Conservation (phyloP, 2,113 vertebrate genomes). For the Tyto alba region DNA sequence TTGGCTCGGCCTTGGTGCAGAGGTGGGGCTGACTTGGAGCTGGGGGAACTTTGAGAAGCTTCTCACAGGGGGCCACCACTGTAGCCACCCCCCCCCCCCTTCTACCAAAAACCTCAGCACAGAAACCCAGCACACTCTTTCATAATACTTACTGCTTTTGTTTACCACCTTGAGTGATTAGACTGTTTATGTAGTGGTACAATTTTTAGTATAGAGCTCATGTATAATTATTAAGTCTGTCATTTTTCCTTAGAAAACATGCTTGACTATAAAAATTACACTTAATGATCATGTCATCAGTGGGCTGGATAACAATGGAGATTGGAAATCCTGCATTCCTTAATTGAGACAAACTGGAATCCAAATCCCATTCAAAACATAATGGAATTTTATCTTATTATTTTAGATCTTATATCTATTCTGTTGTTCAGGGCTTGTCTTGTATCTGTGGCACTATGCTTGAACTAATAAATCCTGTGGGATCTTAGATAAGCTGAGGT, state of each 20-base stretch:
- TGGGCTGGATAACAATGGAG: neutral
- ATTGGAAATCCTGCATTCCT: neutral
- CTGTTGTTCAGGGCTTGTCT: neutral
- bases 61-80: too few relatives aligned
- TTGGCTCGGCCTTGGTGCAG: too few relatives aligned
- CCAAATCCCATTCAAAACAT: neutral
- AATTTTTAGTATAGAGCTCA: neutral
- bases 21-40: too few relatives aligned
- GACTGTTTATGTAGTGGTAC: neutral
- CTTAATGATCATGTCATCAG: accelerated
- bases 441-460: neutral
- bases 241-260: neutral
- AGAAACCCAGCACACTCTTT: too few relatives aligned
- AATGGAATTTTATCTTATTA: neutral
- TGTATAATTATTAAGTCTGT: neutral
- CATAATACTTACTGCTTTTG: neutral
- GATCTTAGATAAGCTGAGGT: neutral
- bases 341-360: neutral
- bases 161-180: neutral
- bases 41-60: too few relatives aligned
- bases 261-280: neutral
- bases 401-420: neutral
- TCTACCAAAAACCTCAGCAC: too few relatives aligned
- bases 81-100: too few relatives aligned
- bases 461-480: neutral